These are phyloP conservation scores for Channa striata DNA, from an alignment of 2,797 vertebrate genomes.

Conservation along the genomic window DNA sequence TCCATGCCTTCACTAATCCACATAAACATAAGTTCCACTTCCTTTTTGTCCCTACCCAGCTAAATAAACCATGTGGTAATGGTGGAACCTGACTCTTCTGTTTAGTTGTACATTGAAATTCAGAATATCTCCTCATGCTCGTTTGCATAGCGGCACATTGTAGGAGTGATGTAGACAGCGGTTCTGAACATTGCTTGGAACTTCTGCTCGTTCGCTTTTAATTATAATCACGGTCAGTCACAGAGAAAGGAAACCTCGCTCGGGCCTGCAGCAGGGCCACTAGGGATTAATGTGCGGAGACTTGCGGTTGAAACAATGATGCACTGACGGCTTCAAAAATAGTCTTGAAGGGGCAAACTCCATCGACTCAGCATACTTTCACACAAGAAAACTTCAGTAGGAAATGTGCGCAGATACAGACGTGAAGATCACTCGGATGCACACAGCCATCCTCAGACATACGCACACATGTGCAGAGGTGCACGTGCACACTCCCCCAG, in stretches of 20 bases:
- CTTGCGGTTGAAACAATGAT: slow-evolving; percentile 80
- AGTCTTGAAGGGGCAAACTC: slow-evolving; percentile 66
- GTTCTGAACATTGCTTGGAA: slow-evolving; percentile 70
- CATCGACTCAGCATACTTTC: slow-evolving; percentile 63
- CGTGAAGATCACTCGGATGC: slow-evolving; percentile 13
- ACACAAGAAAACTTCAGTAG: slow-evolving; percentile 61
- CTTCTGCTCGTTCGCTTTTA: slow-evolving; percentile 74
- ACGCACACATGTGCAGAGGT: neutral
- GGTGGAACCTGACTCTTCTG: neutral
- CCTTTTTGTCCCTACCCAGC: neutral
- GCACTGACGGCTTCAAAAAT: slow-evolving; percentile 77
- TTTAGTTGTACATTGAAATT: slow-evolving; percentile 42
- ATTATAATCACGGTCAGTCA: slow-evolving; percentile 80
- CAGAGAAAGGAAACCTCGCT: slow-evolving; percentile 66
- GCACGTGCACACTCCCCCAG: neutral
- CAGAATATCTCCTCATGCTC: slow-evolving; percentile 27
- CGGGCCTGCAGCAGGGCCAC: slow-evolving; percentile 59
- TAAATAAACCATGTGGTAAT: slow-evolving; percentile 24
- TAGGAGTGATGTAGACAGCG: slow-evolving; percentile 48
- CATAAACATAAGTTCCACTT: slow-evolving; percentile 10
- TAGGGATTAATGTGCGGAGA: slow-evolving; percentile 72
- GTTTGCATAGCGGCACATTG: slow-evolving; percentile 49
- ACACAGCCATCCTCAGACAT: slow-evolving; percentile 14
- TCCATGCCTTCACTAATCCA: neutral
- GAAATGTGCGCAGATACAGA: slow-evolving; percentile 28